Evolutionary conservation across 2,797 vertebrate species (phyloP).

Genomic region (Nannoperca australis): DNA sequence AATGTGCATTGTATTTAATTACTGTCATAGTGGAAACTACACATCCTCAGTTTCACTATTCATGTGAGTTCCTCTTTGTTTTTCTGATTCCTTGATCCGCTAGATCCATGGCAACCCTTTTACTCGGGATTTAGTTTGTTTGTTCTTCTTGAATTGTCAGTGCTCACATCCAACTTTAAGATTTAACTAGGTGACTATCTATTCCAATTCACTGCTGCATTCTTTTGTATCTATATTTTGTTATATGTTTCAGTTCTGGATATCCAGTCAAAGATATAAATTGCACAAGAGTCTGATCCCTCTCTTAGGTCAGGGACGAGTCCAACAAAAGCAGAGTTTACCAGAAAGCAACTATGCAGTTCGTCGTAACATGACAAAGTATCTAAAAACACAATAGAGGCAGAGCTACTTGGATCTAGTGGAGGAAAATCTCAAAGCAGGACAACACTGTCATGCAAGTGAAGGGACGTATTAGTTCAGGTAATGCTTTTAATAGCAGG

Average conservation of each 20-base stretch:
- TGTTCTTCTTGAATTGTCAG: neutral
- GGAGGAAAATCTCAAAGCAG: slow-evolving; percentile 1
- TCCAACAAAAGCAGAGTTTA: slow-evolving; percentile 57
- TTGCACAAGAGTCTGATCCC: slow-evolving; percentile 55
- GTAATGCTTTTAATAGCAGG: neutral
- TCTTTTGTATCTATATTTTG: slow-evolving; percentile 19
- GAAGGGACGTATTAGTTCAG: neutral
- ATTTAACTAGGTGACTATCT: neutral
- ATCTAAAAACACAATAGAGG: neutral
- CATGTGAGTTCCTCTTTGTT: slow-evolving; percentile 3
- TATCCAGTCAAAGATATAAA: slow-evolving; percentile 57
- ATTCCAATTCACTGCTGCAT: neutral
- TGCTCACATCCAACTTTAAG: neutral
- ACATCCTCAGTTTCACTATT: slow-evolving; percentile 1
- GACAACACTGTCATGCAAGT: neutral
- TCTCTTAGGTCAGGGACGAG: slow-evolving; percentile 41
- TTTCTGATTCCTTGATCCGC: neutral
- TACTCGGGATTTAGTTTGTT: neutral
- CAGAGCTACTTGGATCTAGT: neutral
- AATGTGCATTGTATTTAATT: slow-evolving; percentile 6
- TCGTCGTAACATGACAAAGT: neutral
- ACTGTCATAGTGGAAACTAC: neutral
- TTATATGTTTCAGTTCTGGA: slow-evolving; percentile 49
- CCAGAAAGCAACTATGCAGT: slow-evolving; percentile 48
- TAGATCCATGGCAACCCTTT: neutral